Evolutionary conservation across 1,140 invertebrate species (phyloP).

Genomic region (Drosophila kepulauana): DNA sequence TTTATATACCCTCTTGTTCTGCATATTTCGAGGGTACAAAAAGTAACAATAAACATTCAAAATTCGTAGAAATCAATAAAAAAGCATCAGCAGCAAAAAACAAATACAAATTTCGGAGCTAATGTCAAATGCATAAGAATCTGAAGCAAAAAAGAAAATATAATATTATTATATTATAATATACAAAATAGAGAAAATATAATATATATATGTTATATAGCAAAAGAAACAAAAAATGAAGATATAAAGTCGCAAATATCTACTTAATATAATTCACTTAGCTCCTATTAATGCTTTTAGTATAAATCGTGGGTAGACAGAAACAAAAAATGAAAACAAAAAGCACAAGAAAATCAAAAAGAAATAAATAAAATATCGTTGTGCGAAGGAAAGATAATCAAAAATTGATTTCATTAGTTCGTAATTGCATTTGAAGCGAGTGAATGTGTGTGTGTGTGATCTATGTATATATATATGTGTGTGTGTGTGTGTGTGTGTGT

Average conservation of each 20-base stretch:
- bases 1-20: no score
- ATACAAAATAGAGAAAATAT: no score
- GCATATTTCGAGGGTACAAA: constrained; percentile 1
- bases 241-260: background rate
- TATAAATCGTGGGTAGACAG: background rate
- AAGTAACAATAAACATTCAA: constrained; percentile 4
- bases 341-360: background rate
- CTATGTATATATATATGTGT: background rate
- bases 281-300: constrained; percentile 2
- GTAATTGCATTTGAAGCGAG: constrained; percentile 21
- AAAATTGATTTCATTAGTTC: constrained; percentile 47
- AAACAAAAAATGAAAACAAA: background rate
- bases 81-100: background rate
- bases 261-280: background rate
- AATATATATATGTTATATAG: no score
- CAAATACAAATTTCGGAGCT: background rate
- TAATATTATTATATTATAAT: no score
- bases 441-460: background rate
- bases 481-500: background rate
- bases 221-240: background rate
- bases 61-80: constrained; percentile 21
- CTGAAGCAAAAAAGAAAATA: background rate
- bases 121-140: constrained; percentile 9
- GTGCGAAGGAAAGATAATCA: constrained; percentile 39
- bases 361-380: constrained; percentile 16